Evolutionary conservation across 2,113 vertebrate genomes (phyloP).

Genomic region (Lates calcarifer): DNA sequence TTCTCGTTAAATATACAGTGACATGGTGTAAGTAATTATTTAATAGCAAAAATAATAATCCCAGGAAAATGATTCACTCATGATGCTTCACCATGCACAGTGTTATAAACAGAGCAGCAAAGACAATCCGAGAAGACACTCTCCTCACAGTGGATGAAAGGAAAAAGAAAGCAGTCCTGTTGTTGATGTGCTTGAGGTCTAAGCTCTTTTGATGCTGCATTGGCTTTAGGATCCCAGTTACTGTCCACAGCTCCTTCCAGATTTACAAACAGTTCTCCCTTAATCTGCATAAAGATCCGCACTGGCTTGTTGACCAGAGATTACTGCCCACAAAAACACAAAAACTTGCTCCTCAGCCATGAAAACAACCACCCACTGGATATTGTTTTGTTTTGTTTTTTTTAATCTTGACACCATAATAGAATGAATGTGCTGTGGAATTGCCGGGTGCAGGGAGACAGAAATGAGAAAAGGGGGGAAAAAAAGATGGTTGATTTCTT

Average conservation of each 20-base stretch:
- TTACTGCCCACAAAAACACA: conserved; percentile 65
- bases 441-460: background rate
- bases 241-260: conserved; percentile 67
- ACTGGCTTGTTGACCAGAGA: conserved; percentile 71
- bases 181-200: conserved; percentile 67
- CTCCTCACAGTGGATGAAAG: conserved; percentile 10
- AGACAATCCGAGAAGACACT: background rate
- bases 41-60: background rate
- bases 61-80: background rate
- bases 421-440: conserved; percentile 21
- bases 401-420: background rate
- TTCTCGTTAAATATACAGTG: background rate
- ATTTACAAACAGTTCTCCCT: conserved; percentile 65
- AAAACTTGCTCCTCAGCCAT: conserved; percentile 34
- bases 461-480: background rate
- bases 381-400: background rate
- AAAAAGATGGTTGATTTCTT: conserved; percentile 12
- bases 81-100: background rate
- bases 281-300: conserved; percentile 76
- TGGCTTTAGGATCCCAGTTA: conserved; percentile 70
- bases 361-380: conserved; percentile 45
- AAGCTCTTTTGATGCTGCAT: conserved; percentile 64
- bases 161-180: conserved; percentile 49
- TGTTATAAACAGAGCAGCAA: background rate
- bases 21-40: background rate